Evolutionary conservation across 1,140 invertebrate genomes (phyloP).

Genomic region (Conus ventricosus): DNA sequence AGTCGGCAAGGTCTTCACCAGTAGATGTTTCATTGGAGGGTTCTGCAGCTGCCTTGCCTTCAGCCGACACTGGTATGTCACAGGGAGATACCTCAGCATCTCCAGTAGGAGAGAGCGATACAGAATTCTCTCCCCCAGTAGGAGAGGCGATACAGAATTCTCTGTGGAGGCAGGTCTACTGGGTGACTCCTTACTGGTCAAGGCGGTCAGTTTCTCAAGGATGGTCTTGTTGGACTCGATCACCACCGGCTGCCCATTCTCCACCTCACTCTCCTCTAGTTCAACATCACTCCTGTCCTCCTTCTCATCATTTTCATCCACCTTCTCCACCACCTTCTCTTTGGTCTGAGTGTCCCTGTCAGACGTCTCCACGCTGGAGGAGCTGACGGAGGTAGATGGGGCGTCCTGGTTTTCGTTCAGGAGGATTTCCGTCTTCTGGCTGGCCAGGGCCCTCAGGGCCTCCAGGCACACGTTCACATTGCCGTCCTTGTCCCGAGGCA

Average conservation of each 20-base stretch:
- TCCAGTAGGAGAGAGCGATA: too few species aligned
- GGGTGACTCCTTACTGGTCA: neutral
- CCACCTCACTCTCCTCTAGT: neutral
- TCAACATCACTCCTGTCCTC: neutral
- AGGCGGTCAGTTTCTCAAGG: neutral
- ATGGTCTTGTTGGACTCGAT: conserved; percentile 15
- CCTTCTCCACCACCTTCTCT: neutral
- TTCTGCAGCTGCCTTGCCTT: neutral
- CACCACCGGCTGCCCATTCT: conserved; percentile 11
- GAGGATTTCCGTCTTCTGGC: conserved; percentile 7
- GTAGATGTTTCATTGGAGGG: neutral
- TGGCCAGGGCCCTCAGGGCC: conserved; percentile 23
- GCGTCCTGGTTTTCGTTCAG: conserved; percentile 19
- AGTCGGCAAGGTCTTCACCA: neutral
- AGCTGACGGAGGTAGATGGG: neutral
- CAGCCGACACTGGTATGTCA: neutral
- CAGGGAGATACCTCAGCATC: neutral
- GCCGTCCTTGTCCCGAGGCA: conserved; percentile 64
- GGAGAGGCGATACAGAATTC: neutral
- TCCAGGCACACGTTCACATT: conserved; percentile 33
- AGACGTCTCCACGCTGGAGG: neutral
- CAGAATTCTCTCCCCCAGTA: neutral
- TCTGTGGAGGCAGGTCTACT: neutral
- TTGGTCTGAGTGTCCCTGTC: neutral
- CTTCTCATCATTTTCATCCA: neutral